Base-by-base conservation (phyloP, 2,888 invertebrate genomes). In the Linhomoeus sp. region DNA sequence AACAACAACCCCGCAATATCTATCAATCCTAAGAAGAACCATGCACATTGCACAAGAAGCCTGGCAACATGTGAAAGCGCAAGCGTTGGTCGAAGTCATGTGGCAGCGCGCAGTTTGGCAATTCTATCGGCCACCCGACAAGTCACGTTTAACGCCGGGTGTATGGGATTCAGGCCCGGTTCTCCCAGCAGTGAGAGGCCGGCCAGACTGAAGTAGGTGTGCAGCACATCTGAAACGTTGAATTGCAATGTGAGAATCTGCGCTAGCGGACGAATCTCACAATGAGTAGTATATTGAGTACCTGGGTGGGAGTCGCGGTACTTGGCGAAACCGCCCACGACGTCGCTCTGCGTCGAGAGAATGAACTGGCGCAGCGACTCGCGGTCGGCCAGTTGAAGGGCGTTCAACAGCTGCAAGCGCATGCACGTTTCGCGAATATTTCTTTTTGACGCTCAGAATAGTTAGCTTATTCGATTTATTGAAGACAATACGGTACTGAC, bases 141-240 rank as follows among this genome's bases (percentile, higher is more conserved):
- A n/a, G n/a, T n/a, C n/a, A n/a, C n/a, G n/a, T n/a, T n/a, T n/a
- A n/a, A n/a, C n/a, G n/a, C n/a, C n/a, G 90, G 80, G 70, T 82
- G 76, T 53, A 92, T 77, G 57, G 77, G 74, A 53, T 74, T 67
- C 35, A 92, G 67, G 38, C 76, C 76, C 15, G 75, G 74, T 59
- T 84, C 81, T 5, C 76, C 76, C 66, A 85, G 77, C 54, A 92
- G 72, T 63, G 88, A 81, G 42, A 94, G 70, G 1, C 73, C 75
- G 51, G 71, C 70, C 2, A 75, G 59, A n/a, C 77, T 88, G 62
- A 94, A 76, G 68, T 90, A 94, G 0, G 94, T 85, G 66, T 97
- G 97, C 66, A 94, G 76, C 0, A 86, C 82, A 72, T 97, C 97
- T 70, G 58, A 25, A 61, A n/a, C n/a, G n/a, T n/a, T n/a, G n/a